Evolutionary conservation across 1,140 invertebrate species (phyloP), one percentile per base, ranked within the genome.

Genomic region (Luehdorfia chinensis): DNA sequence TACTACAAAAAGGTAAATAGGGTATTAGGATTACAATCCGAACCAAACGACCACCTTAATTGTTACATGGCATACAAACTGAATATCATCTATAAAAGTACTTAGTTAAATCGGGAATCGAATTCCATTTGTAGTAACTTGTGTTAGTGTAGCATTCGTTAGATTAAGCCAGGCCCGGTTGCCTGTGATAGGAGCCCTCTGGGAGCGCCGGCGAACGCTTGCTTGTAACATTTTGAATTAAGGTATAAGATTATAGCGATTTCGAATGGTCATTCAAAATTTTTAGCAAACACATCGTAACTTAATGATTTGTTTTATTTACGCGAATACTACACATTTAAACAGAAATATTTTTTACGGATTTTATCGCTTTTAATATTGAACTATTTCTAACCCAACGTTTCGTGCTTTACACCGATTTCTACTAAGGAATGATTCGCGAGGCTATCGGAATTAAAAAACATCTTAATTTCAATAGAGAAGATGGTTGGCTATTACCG

Each of bases 51-150:
- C 25, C 8, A n/a, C 11, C 8, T 2, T 9, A n/a, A n/a, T 1
- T 7, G 25, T 8, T n/a, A 1, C 2, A 8, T 14, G 3, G 19
- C 23, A 41, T 15, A 25, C 11, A 36, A 46, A 51, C 46, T 27
- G 16, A 52, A 55, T 55, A 50, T 57, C 39, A 48, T 54, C 48
- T 57, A 64, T 64, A 63, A 73, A 66, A 62, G 62, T 61, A 63
- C 55, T 74, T 73, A 75, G 75, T 72, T 74, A 74, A 75, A 72
- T 65, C 65, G 55, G 54, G 61, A 60, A 78, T 75, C 70, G 70
- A 70, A 74, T 74, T 66, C 66, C 75, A 67, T 74, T 73, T 73
- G 61, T 61, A 64, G 63, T 68, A 68, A 69, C 60, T 67, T 72
- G 63, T 68, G 66, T 69, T 66, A 67, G 69, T 69, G 61, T 59